Evolutionary conservation across 1,140 invertebrate species (phyloP).

Genomic region (Monochamus saltuarius): DNA sequence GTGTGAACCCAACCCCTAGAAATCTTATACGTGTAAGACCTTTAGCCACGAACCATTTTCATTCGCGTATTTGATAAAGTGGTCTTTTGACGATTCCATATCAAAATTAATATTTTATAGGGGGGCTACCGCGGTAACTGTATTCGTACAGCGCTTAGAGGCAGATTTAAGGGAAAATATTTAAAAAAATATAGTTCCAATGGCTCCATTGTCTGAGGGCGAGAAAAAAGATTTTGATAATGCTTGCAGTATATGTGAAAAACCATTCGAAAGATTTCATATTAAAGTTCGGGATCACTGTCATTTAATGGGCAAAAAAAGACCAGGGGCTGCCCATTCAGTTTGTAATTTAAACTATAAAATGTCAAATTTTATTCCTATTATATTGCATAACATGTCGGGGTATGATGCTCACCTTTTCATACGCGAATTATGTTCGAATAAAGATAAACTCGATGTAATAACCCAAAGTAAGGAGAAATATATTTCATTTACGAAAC

Average conservation of each 20-base stretch:
- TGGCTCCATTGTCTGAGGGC: no score
- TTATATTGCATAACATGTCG: slow-evolving; percentile 8
- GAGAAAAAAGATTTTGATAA: no score
- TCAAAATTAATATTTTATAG: background rate
- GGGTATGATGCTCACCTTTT: slow-evolving; percentile 14
- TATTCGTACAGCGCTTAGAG: background rate
- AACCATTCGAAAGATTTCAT: slow-evolving; percentile 25
- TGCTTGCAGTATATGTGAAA: slow-evolving; percentile 22
- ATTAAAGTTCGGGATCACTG: slow-evolving; percentile 39
- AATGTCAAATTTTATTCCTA: slow-evolving; percentile 1
- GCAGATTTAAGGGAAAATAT: no score
- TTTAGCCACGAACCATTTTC: background rate
- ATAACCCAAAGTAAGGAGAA: slow-evolving; percentile 8
- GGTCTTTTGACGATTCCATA: background rate
- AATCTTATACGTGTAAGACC: slow-evolving; percentile 1
- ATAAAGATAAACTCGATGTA: background rate
- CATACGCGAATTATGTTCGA: slow-evolving; percentile 1
- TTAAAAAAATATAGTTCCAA: no score
- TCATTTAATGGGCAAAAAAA: slow-evolving; percentile 39
- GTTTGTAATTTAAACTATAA: slow-evolving; percentile 7
- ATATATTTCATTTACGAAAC: slow-evolving; percentile 33
- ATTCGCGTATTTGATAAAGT: slow-evolving; percentile 9
- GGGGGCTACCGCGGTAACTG: background rate
- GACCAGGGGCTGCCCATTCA: background rate
- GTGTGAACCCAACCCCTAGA: background rate